Conservation (phyloP, 2,888 invertebrate genomes). For the Perizoma affinitatum region DNA sequence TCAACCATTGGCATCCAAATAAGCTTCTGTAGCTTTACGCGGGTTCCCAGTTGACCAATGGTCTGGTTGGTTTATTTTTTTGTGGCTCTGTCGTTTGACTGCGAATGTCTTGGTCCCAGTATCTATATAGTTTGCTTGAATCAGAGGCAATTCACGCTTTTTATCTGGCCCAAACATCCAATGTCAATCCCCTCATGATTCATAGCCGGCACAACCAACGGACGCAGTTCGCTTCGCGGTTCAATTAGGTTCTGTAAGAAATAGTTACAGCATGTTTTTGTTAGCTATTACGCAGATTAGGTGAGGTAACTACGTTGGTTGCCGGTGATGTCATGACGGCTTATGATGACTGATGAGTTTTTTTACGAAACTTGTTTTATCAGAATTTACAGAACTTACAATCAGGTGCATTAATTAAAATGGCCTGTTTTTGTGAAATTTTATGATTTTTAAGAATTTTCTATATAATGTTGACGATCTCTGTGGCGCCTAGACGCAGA, state of each 20-base stretch:
- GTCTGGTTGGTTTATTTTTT: too few relatives aligned
- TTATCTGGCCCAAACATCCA: conserved; percentile 42
- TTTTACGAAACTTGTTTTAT: conserved; percentile 27
- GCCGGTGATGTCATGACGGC: conserved; percentile 60
- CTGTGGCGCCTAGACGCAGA: too few relatives aligned
- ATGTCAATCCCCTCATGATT: conserved; percentile 56
- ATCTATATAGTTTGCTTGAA: too few relatives aligned
- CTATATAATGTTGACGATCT: too few relatives aligned
- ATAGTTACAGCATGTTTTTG: conserved; percentile 50
- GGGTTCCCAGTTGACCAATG: too few relatives aligned
- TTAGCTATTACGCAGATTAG: conserved; percentile 27
- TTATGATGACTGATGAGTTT: conserved; percentile 30
- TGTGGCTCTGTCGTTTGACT: too few relatives aligned
- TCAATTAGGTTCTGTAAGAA: conserved; percentile 53
- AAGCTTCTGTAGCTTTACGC: too few relatives aligned
- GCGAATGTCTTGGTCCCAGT: too few relatives aligned
- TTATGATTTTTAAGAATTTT: neutral
- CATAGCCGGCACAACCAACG: conserved; percentile 32
- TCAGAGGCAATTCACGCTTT: conserved; percentile 16
- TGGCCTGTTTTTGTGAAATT: neutral
- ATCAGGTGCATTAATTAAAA: conserved; percentile 18
- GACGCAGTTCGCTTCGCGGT: conserved; percentile 44
- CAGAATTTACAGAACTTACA: conserved; percentile 4
- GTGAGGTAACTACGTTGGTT: conserved; percentile 39
- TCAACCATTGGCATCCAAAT: too few relatives aligned